Evolutionary conservation across 2,888 invertebrate species (phyloP).

Genomic region (Priocnemis perturbator): DNA sequence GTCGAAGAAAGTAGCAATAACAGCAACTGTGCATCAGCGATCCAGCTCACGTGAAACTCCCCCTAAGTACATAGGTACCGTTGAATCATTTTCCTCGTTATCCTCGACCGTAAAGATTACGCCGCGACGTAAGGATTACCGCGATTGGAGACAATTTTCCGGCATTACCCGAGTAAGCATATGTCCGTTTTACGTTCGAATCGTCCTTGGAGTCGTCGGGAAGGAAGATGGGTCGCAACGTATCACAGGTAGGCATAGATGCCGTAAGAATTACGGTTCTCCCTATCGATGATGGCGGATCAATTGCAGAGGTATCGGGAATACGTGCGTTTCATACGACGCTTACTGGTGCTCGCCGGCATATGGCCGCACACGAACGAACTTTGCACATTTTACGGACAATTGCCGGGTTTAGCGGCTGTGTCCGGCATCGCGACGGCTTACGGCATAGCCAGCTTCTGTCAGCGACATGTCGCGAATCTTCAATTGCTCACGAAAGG

Average conservation of each 20-base stretch:
- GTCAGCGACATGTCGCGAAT: constrained; percentile 11
- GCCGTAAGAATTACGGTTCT: background rate
- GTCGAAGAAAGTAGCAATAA: no score
- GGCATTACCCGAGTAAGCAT: no score
- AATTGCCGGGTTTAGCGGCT: constrained; percentile 3
- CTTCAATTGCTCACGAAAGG: constrained; percentile 12
- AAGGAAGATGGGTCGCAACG: no score
- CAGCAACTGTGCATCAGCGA: no score
- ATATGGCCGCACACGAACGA: constrained; percentile 2
- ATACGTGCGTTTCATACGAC: constrained; percentile 27
- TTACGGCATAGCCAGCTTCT: background rate
- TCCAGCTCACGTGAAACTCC: no score
- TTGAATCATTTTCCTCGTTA: no score
- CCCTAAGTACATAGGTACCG: no score
- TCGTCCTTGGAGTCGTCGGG: no score
- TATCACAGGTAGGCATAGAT: constrained; percentile 16
- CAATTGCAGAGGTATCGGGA: constrained; percentile 16
- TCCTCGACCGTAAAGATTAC: no score
- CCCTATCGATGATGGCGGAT: constrained; percentile 18
- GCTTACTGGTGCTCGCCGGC: constrained; percentile 15
- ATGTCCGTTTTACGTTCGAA: no score
- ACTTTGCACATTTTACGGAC: constrained; percentile 3
- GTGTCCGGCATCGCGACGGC: background rate
- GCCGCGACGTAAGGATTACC: no score
- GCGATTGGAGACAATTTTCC: no score